Percentiles rank a stretch among this genome's conserved stretches.
phyloP scores from a whole-genome alignment of 2,888 invertebrate species.

The Dione juno region DNA sequence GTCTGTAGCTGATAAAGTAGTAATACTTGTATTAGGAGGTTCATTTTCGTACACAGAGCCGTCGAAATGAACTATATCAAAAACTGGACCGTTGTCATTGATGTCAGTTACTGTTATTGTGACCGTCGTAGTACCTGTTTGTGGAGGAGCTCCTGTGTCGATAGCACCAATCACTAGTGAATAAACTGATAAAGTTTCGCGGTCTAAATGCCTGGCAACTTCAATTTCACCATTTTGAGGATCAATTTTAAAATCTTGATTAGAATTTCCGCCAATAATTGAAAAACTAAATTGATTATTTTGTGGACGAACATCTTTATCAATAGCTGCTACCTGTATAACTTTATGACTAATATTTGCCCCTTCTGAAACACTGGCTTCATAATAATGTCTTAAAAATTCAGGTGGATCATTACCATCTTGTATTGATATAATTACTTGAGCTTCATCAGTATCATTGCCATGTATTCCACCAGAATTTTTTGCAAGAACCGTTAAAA shows the following conservation, averaged over 20 bases:
- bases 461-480: conserved; percentile 96
- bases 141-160: conserved; percentile 94
- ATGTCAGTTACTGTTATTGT: conserved; percentile 91
- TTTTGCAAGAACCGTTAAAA: conserved; percentile 96
- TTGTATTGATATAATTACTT: conserved; percentile 95
- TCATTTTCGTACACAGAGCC: conserved; percentile 95
- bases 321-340: conserved; percentile 91
- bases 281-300: conserved; percentile 97
- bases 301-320: conserved; percentile 95
- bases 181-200: conserved; percentile 90
- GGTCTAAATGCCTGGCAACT: conserved; percentile 89
- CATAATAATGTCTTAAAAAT: conserved; percentile 91
- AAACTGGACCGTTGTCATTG: conserved; percentile 96
- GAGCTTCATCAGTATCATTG: conserved; percentile 97
- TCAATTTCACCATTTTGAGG: conserved; percentile 93
- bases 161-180: conserved; percentile 92
- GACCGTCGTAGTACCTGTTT: conserved; percentile 94
- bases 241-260: conserved; percentile 94
- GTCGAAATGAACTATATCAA: conserved; percentile 87
- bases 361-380: conserved; percentile 91
- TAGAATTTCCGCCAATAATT: conserved; percentile 91
- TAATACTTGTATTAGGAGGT: conserved; percentile 91
- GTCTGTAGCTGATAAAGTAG: conserved; percentile 93
- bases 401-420: conserved; percentile 98
- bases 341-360: conserved; percentile 89